Evolutionary conservation across 2,888 invertebrate species (phyloP).

Genomic region (Anagyrus pseudococci): DNA sequence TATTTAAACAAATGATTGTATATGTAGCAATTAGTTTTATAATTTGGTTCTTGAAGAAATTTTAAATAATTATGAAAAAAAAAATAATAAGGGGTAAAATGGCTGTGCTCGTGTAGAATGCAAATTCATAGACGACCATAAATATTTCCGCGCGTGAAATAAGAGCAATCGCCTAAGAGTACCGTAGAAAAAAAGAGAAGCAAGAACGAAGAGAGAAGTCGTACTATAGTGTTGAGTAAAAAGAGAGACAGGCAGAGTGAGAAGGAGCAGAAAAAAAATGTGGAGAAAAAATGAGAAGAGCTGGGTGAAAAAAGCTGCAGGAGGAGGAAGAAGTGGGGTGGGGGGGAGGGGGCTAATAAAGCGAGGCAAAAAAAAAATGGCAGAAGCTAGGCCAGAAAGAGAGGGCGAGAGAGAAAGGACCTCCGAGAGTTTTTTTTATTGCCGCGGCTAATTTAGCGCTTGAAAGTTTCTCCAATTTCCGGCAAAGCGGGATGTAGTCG

Average conservation of each 20-base stretch:
- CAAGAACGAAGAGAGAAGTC: not conserved
- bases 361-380: not conserved
- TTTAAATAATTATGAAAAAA: no score
- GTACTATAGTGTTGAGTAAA: not conserved
- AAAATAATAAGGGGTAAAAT: not conserved
- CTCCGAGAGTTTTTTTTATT: slow-evolving; percentile 22
- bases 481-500: not conserved
- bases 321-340: not conserved
- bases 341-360: not conserved
- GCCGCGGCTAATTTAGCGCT: slow-evolving; percentile 37
- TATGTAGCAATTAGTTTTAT: no score
- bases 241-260: not conserved
- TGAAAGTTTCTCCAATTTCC: slow-evolving; percentile 37
- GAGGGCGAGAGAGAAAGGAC: not conserved
- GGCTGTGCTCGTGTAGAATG: not conserved
- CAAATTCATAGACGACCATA: not conserved
- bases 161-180: slow-evolving; percentile 11
- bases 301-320: not conserved
- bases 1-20: no score
- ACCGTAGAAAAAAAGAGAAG: not conserved
- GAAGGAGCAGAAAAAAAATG: slow-evolving; percentile 5
- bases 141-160: not conserved
- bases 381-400: not conserved
- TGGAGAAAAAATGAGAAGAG: slow-evolving; percentile 1
- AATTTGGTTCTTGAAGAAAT: no score